Conservation (phyloP, 64 coral and sea anemone genomes). For the Pocillopora damicornis region DNA sequence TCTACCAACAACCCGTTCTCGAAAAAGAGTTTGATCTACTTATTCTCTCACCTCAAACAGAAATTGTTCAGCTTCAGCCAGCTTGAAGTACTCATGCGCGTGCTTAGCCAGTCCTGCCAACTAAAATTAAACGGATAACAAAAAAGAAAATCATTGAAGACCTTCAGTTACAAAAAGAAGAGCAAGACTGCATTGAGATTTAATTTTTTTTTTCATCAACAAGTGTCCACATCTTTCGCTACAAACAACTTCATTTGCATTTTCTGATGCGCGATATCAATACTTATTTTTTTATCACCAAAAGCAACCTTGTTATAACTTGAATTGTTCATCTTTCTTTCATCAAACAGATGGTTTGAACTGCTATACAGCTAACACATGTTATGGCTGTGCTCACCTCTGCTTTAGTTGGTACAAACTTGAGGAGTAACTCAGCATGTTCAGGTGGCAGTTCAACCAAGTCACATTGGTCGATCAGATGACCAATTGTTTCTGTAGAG, state of each 20-base stretch:
- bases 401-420: slow-evolving; percentile 96
- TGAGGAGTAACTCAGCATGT: slow-evolving; percentile 91
- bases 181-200: too few relatives aligned
- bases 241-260: too few relatives aligned
- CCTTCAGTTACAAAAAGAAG: not conserved
- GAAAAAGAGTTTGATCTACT: not conserved
- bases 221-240: too few relatives aligned
- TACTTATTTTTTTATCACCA: too few relatives aligned
- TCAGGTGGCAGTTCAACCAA: slow-evolving; percentile 85
- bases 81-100: slow-evolving; percentile 62
- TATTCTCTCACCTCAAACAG: slow-evolving; percentile 73
- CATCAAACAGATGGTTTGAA: too few relatives aligned
- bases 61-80: slow-evolving; percentile 95
- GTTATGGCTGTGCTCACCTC: slow-evolving; percentile 48
- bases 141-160: not conserved
- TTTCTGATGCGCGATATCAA: too few relatives aligned
- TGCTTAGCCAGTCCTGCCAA: slow-evolving; percentile 79
- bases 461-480: slow-evolving; percentile 80
- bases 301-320: too few relatives aligned
- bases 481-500: slow-evolving; percentile 70
- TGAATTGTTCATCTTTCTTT: too few relatives aligned
- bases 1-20: too few relatives aligned
- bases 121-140: slow-evolving; percentile 39
- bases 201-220: too few relatives aligned
- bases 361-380: not conserved